A percentile compares a stretch with the other conserved stretches of the same genome.
These are phyloP conservation scores for Napeogenes sylphis DNA, from an alignment of 2,888 invertebrate species.

Conservation along the genomic window DNA sequence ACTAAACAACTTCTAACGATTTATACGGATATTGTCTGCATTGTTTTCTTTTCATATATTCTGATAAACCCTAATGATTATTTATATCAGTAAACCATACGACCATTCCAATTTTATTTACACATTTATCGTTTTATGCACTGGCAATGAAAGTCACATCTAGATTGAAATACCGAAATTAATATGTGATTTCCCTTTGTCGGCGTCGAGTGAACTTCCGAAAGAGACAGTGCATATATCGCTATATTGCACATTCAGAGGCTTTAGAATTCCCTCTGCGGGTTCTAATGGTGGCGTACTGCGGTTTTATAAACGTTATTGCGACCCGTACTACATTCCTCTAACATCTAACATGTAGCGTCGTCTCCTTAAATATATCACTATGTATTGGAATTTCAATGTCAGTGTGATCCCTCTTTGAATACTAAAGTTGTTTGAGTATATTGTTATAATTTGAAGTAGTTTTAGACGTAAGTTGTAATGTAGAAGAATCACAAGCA, in stretches of 20 bases:
- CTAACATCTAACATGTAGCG: conserved; percentile 40
- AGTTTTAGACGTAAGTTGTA: no score
- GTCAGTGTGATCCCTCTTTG: neutral
- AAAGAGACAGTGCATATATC: conserved; percentile 47
- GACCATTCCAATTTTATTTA: no score
- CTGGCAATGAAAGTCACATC: neutral
- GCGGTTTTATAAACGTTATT: conserved; percentile 65
- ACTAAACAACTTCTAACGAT: no score
- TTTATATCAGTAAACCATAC: no score
- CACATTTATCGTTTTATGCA: no score
- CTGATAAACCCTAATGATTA: no score
- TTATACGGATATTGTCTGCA: no score
- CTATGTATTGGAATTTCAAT: conserved; percentile 32
- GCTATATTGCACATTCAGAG: conserved; percentile 59
- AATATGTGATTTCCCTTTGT: conserved; percentile 34
- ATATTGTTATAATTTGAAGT: no score
- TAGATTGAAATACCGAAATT: conserved; percentile 42
- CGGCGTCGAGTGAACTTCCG: conserved; percentile 31
- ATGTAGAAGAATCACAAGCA: no score
- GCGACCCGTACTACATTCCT: conserved; percentile 58
- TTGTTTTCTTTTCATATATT: no score
- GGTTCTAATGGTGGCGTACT: conserved; percentile 58
- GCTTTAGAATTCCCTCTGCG: conserved; percentile 56
- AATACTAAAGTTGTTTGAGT: no score
- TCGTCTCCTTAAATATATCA: conserved; percentile 38